phyloP scores from a whole-genome alignment of 2,797 vertebrate genomes.

The Notolabrus celidotus region DNA sequence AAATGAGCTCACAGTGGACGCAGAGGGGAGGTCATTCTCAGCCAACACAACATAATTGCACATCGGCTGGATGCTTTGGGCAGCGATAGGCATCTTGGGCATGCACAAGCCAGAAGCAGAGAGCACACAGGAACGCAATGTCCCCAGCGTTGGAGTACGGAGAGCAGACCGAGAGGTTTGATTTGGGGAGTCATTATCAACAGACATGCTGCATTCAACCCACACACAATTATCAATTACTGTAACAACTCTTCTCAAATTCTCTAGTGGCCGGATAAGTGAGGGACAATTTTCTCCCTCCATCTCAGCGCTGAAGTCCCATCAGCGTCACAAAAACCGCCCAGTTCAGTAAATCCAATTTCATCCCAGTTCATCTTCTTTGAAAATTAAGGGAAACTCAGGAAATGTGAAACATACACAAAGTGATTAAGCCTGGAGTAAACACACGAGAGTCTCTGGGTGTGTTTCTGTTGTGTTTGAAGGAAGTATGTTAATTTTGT shows the following conservation, averaged over 20 bases:
- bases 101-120: constrained; percentile 38
- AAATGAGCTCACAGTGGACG: constrained; percentile 47
- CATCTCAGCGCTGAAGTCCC: constrained; percentile 43
- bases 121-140: constrained; percentile 51
- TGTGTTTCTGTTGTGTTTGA: constrained; percentile 1
- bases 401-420: not conserved
- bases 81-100: constrained; percentile 70
- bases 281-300: constrained; percentile 46
- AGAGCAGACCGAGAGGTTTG: constrained; percentile 51
- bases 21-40: constrained; percentile 60
- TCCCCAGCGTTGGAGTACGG: constrained; percentile 30
- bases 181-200: constrained; percentile 58
- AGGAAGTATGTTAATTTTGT: too few species aligned
- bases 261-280: constrained; percentile 62
- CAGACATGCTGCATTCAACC: constrained; percentile 58
- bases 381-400: constrained; percentile 9
- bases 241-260: constrained; percentile 65
- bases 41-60: constrained; percentile 53
- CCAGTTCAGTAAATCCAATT: constrained; percentile 41
- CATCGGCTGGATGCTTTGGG: constrained; percentile 42
- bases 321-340: constrained; percentile 28
- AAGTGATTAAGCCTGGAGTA: too few species aligned
- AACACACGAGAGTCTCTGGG: constrained; percentile 12
- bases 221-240: constrained; percentile 73
- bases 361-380: constrained; percentile 33